Conservation (phyloP, 2,113 vertebrate species). For the Hippocampus comes region DNA sequence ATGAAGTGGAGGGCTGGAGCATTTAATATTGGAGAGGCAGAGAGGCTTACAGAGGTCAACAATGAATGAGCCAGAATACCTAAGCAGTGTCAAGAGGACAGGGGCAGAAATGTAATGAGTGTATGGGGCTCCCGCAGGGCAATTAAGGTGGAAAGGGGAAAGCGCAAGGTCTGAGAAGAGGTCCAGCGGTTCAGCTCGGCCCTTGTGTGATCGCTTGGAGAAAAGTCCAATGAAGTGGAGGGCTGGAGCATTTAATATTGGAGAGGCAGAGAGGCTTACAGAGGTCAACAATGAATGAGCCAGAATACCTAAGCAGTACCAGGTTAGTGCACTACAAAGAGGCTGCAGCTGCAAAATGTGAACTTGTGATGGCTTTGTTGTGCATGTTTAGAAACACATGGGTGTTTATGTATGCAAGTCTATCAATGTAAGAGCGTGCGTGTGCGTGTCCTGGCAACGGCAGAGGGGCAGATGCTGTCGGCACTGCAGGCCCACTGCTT, state of each 20-base stretch:
- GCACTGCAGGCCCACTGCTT: conserved; percentile 69
- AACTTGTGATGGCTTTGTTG: conserved; percentile 41
- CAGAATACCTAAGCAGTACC: conserved; percentile 25
- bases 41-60: conserved; percentile 43
- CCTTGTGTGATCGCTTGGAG: conserved; percentile 26
- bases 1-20: conserved; percentile 30
- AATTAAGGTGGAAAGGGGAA: conserved; percentile 36
- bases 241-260: conserved; percentile 33
- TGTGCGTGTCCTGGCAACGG: conserved; percentile 59
- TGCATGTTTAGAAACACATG: conserved; percentile 52
- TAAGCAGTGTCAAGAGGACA: background rate
- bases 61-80: conserved; percentile 32
- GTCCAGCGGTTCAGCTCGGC: conserved; percentile 40
- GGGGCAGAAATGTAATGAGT: conserved; percentile 45
- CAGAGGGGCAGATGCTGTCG: conserved; percentile 68
- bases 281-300: conserved; percentile 46
- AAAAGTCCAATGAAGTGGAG: conserved; percentile 38
- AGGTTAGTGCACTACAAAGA: conserved; percentile 35
- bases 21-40: conserved; percentile 37
- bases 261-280: conserved; percentile 32
- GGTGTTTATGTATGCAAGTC: conserved; percentile 29
- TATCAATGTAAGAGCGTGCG: conserved; percentile 11
- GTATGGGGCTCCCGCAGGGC: conserved; percentile 28
- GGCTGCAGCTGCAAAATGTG: conserved; percentile 33
- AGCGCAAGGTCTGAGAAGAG: conserved; percentile 21